Percentiles rank a stretch among this genome's conserved stretches.
Conservation (phyloP, 53 echinoderm and acorn worm genomes). For the Echinometra lucunter region DNA sequence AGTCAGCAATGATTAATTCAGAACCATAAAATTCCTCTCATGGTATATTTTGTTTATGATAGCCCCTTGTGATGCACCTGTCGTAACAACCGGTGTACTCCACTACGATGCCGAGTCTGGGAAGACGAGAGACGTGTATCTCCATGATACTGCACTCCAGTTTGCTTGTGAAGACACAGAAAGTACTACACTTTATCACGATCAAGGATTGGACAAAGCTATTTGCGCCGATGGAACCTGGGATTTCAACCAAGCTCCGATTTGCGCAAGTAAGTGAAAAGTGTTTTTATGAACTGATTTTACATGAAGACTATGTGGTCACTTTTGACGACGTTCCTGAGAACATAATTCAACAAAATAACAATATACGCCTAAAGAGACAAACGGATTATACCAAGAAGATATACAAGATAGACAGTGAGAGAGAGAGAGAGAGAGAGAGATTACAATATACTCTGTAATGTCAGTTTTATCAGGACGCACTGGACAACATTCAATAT, state of each 20-base stretch:
- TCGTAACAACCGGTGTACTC: background rate
- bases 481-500: too few relatives aligned
- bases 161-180: slow-evolving; percentile 44
- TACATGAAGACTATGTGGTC: too few relatives aligned
- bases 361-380: too few relatives aligned
- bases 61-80: slow-evolving; percentile 43
- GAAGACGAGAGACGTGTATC: background rate
- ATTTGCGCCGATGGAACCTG: slow-evolving; percentile 41
- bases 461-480: too few relatives aligned
- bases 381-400: too few relatives aligned
- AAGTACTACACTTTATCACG: background rate
- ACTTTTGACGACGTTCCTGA: too few relatives aligned
- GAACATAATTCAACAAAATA: too few relatives aligned
- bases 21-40: background rate
- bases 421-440: too few relatives aligned
- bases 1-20: background rate
- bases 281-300: too few relatives aligned
- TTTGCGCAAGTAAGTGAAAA: slow-evolving; percentile 31
- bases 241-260: slow-evolving; percentile 6
- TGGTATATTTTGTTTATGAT: too few relatives aligned
- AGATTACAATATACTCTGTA: too few relatives aligned
- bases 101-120: background rate
- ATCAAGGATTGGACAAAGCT: background rate
- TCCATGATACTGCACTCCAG: slow-evolving; percentile 12
- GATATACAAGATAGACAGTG: too few relatives aligned